Conservation (phyloP, 2,888 invertebrate genomes). For the Cheilosia pagana region DNA sequence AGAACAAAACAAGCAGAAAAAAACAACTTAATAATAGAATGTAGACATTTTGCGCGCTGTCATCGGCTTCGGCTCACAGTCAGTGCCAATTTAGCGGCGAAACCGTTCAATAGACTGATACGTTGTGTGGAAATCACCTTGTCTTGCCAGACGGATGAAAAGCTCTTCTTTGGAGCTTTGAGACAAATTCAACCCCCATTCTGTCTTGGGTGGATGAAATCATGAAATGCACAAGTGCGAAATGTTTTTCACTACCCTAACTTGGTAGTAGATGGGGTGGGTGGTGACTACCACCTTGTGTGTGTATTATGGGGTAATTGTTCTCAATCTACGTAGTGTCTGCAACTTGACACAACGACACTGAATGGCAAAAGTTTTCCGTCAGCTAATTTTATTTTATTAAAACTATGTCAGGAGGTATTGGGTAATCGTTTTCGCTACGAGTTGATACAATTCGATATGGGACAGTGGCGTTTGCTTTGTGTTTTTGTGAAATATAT, state of each 20-base stretch:
- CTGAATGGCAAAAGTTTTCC: constrained; percentile 35
- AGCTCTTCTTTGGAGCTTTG: constrained; percentile 36
- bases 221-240: constrained; percentile 3
- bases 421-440: constrained; percentile 22
- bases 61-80: constrained; percentile 19
- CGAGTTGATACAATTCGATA: constrained; percentile 29
- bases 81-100: constrained; percentile 38
- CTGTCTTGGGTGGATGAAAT: not conserved
- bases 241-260: constrained; percentile 22
- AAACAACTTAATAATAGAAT: constrained; percentile 32
- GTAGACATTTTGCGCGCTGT: constrained; percentile 37
- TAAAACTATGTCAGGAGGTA: constrained; percentile 32
- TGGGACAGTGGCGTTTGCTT: constrained; percentile 19
- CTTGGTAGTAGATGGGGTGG: not conserved
- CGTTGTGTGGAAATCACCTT: constrained; percentile 25
- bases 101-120: constrained; percentile 10
- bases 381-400: constrained; percentile 39
- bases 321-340: constrained; percentile 19
- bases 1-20: not conserved
- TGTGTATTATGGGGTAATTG: constrained; percentile 27
- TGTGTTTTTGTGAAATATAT: constrained; percentile 1
- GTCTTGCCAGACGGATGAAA: constrained; percentile 17
- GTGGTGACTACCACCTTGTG: not conserved
- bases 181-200: not conserved
- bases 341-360: constrained; percentile 19